Evolutionary conservation across 2,888 invertebrate genomes (phyloP).

Genomic region (Calliopum simillimum): DNA sequence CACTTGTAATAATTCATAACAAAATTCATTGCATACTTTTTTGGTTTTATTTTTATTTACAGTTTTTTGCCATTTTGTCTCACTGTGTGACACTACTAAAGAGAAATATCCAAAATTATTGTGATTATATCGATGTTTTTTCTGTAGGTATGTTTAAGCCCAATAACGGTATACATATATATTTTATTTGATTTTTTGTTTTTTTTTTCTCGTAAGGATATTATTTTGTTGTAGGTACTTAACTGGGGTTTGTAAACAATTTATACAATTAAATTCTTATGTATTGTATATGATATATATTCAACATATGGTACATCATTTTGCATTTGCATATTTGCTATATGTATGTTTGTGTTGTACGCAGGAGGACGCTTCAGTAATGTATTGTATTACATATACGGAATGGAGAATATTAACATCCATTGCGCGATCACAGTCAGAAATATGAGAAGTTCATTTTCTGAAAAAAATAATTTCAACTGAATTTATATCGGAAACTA

Average conservation of each 20-base stretch:
- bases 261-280: background rate
- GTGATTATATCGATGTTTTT: conserved; percentile 21
- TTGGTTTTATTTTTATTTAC: too few relatives aligned
- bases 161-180: conserved; percentile 11
- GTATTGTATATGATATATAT: background rate
- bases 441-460: conserved; percentile 65
- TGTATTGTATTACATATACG: conserved; percentile 25
- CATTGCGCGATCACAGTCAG: conserved; percentile 65
- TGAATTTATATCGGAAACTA: conserved; percentile 48
- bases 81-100: conserved; percentile 9
- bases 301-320: background rate
- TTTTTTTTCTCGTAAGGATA: too few relatives aligned
- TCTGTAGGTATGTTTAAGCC: conserved; percentile 18
- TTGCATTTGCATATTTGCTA: conserved; percentile 22
- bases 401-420: conserved; percentile 41
- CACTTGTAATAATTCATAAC: conserved; percentile 21
- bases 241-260: conserved; percentile 22
- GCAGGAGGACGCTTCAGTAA: conserved; percentile 21
- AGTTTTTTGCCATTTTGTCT: too few relatives aligned
- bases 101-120: conserved; percentile 23
- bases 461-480: conserved; percentile 66
- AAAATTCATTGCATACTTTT: background rate
- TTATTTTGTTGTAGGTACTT: background rate
- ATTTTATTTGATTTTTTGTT: too few relatives aligned
- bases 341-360: conserved; percentile 28